A percentile compares a stretch with the other conserved stretches of the same genome.
These are phyloP conservation scores for Bellardia pandia DNA, from an alignment of 2,888 invertebrate species.

Conservation along the genomic window DNA sequence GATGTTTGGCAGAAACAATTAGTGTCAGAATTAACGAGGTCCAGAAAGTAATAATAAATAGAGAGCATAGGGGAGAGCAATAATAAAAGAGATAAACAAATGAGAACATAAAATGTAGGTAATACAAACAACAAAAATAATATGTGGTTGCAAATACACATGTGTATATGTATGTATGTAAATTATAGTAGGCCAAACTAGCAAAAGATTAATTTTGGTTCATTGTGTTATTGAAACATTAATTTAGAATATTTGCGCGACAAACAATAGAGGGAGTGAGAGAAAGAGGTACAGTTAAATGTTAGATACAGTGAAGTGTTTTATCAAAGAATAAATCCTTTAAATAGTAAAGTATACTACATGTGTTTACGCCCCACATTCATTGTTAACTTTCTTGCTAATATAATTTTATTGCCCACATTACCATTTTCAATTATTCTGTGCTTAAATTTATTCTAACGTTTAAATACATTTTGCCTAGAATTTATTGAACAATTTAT, in stretches of 20 bases:
- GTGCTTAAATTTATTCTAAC: neutral
- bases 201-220: conserved; percentile 12
- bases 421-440: neutral
- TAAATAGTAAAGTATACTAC: no score
- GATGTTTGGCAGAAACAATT: conserved; percentile 32
- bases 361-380: neutral
- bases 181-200: neutral
- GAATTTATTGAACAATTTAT: conserved; percentile 4
- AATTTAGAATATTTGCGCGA: neutral
- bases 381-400: neutral
- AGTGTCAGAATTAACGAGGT: conserved; percentile 52
- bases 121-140: neutral
- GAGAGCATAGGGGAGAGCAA: neutral
- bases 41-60: conserved; percentile 22
- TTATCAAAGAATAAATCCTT: no score
- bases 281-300: neutral
- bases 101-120: neutral
- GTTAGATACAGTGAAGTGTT: no score
- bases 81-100: neutral
- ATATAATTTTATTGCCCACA: neutral
- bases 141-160: neutral
- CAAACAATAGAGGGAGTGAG: neutral
- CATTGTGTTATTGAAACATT: conserved; percentile 17
- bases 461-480: neutral
- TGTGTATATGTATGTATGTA: neutral